phyloP scores from a whole-genome alignment of 23 tunicate species.

The Diplosoma virens region DNA sequence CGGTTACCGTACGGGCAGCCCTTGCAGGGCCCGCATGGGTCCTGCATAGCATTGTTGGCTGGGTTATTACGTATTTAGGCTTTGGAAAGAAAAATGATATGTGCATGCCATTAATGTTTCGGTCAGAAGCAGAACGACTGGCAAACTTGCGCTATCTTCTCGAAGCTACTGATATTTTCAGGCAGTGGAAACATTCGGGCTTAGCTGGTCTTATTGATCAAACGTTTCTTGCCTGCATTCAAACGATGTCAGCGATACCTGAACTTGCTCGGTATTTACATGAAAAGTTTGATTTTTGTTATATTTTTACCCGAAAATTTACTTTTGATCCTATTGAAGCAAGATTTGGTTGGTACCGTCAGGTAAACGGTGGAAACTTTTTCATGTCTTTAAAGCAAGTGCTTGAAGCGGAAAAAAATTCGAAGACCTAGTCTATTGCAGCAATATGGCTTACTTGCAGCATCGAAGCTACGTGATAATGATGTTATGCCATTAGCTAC shows the following conservation, averaged over 20 bases:
- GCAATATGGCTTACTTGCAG: neutral
- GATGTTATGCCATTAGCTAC: neutral
- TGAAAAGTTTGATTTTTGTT: neutral
- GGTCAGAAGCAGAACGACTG: too few relatives aligned
- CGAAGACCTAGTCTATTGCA: neutral
- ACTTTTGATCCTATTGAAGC: neutral
- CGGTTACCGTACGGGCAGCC: too few relatives aligned
- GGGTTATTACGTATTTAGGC: too few relatives aligned
- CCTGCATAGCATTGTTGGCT: too few relatives aligned
- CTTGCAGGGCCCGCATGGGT: too few relatives aligned
- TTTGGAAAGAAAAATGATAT: too few relatives aligned
- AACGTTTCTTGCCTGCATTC: neutral
- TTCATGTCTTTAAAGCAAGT: neutral
- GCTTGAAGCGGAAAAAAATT: neutral
- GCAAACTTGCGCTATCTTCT: neutral
- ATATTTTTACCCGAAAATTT: neutral
- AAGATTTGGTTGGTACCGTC: slow-evolving; percentile 6
- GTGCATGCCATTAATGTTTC: too few relatives aligned
- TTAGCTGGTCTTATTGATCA: neutral
- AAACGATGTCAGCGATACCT: neutral
- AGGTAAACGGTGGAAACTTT: neutral
- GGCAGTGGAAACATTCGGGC: neutral
- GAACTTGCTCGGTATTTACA: neutral
- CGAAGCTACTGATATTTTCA: neutral
- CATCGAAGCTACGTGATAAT: too few relatives aligned